A percentile compares a stretch with the other conserved stretches of the same genome.
These are phyloP conservation scores for Eptatretus burgeri DNA, from an alignment of 2,113 vertebrate species.

Conservation along the genomic window DNA sequence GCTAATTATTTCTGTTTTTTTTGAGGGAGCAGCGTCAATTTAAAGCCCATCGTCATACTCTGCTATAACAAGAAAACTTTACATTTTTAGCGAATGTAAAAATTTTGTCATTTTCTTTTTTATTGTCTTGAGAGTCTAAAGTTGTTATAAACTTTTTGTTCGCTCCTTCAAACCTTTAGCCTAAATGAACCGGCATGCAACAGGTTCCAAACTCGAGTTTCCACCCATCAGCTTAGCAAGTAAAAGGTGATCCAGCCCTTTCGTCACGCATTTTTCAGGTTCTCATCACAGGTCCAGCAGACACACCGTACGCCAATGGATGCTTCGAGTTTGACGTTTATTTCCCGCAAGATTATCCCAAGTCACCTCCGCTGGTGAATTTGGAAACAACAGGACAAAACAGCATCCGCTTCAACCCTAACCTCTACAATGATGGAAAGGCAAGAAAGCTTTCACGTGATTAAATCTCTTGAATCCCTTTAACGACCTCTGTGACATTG, in stretches of 20 bases:
- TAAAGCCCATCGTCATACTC: too few relatives aligned
- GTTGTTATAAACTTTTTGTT: conserved; percentile 6
- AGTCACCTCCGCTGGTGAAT: conserved; percentile 87
- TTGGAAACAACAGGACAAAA: conserved; percentile 91
- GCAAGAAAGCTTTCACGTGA: conserved; percentile 16
- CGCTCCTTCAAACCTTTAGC: neutral
- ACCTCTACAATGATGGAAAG: conserved; percentile 97
- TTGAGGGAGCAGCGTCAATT: too few relatives aligned
- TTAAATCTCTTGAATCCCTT: too few relatives aligned
- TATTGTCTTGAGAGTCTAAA: too few relatives aligned
- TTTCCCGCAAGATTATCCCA: conserved; percentile 96
- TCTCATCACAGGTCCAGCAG: conserved; percentile 80
- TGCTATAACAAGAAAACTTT: too few relatives aligned
- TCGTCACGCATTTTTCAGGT: conserved; percentile 23
- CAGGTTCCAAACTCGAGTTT: neutral
- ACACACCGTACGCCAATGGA: conserved; percentile 84
- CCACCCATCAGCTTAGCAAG: neutral
- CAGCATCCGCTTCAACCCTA: conserved; percentile 90
- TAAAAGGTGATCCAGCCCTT: neutral
- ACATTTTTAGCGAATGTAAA: too few relatives aligned
- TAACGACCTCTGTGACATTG: too few relatives aligned
- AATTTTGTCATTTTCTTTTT: too few relatives aligned
- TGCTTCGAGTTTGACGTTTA: conserved; percentile 98
- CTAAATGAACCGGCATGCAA: neutral
- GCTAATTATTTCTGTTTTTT: too few relatives aligned